Evolutionary conservation across 2,797 vertebrate species (phyloP).

Genomic region (Leuciscus waleckii): DNA sequence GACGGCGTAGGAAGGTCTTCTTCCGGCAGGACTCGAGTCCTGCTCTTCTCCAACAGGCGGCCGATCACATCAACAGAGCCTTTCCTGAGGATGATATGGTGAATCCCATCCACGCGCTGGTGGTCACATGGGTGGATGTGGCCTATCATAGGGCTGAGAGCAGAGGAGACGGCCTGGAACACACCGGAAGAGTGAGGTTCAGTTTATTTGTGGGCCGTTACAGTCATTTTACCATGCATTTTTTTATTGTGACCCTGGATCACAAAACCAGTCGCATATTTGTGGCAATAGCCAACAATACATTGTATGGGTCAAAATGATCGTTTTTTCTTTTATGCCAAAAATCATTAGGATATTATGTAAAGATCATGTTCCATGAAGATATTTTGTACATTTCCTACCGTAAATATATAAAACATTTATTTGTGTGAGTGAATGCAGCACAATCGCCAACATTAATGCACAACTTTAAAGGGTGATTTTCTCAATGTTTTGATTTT

Average conservation of each 20-base stretch:
- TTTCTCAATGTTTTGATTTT: too few species aligned
- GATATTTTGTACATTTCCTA: too few species aligned
- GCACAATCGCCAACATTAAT: too few species aligned
- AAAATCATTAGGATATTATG: too few species aligned
- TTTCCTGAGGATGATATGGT: constrained; percentile 77
- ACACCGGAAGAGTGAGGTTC: constrained; percentile 5
- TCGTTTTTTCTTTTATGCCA: too few species aligned
- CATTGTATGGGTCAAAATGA: too few species aligned
- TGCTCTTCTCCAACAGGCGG: constrained; percentile 68
- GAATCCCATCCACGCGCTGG: constrained; percentile 72
- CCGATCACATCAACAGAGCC: constrained; percentile 75
- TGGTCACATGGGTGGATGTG: constrained; percentile 90
- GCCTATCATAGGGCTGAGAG: constrained; percentile 69
- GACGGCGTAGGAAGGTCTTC: constrained; percentile 81
- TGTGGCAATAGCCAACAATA: too few species aligned
- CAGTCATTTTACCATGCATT: not conserved
- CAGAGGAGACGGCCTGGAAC: constrained; percentile 63
- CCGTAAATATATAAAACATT: too few species aligned
- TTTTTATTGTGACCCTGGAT: not conserved
- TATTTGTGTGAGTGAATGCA: too few species aligned
- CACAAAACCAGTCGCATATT: too few species aligned
- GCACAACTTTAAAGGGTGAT: too few species aligned
- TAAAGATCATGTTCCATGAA: too few species aligned
- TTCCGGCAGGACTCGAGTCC: constrained; percentile 83
- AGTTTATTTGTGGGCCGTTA: constrained; percentile 5